Evolutionary conservation across 1,140 invertebrate genomes (phyloP), one percentile per base, ranked within the genome.

Genomic region (Palaemon carinicauda): DNA sequence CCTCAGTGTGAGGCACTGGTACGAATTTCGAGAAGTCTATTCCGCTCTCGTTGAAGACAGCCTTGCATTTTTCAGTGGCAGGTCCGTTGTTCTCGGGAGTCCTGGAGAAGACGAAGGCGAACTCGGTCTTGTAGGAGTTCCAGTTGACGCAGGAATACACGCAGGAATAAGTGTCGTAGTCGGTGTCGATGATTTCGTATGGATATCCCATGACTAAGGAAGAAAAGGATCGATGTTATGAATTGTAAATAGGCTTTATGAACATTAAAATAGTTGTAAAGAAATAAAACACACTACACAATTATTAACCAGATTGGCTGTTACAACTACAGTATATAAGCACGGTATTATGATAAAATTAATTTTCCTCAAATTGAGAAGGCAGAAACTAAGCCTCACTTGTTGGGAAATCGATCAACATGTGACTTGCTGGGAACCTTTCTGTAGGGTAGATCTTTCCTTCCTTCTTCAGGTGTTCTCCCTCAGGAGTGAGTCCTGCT

Each of bases 81-180:
- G 75, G 75, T 24, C 75, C 75, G n/a, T 33, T 31, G 24, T 50
- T 79, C 51, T 79, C 24, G 21, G 75, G 51, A 9, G 51, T 56
- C 10, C 75, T 50, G 12, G 75, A 79, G 51, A 79, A 79, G 50
- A 79, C 75, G 75, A 79, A 79, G 51, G 21, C 75, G 52, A 79
- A 79, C 75, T 79, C 75, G 3, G 75, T n/a, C 24, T 79, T 79
- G 75, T 29, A 79, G 24, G 19, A 21, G 51, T 54, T 21, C 50
- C 50, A 53, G 51, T 17, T 19, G 75, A 79, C 54, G 24, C 75
- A 79, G 51, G 51, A 54, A 24, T 79, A 79, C 24, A 54, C 53
- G 75, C 75, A 79, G 75, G 75, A 79, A 27, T 79, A 79, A 5
- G 75, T 79, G 10, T 79, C 51, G 75, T 79, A 79, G 51, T 79